Base-by-base conservation (phyloP, 1,140 invertebrate species). In the Trachelipus rathkii region DNA sequence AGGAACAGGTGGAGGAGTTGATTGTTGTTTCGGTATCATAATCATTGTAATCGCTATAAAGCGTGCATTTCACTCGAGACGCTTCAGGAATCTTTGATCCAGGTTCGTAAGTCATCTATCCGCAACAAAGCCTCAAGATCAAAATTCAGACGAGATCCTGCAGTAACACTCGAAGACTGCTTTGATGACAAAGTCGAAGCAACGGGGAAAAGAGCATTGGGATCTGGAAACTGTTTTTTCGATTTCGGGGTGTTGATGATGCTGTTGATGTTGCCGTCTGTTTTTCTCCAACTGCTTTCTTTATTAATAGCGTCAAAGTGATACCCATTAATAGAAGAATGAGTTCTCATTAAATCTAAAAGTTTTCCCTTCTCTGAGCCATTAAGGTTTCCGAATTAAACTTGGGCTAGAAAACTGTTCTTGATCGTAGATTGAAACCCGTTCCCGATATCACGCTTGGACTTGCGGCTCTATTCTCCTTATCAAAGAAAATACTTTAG, bases 21-120 rank as follows among this genome's bases (percentile, higher is more conserved):
- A 19, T 8, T 8, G 50, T 75, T 44, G 72, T 53, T 13, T 77
- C 44, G 66, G 46, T 76, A 67, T 78, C 77, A 66, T 77, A 81
- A 73, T 81, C 80, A 50, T 81, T 77, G 76, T 81, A 81, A 71
- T 81, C 80, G 68, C 80, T 81, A 73, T 81, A 81, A 19, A 81
- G 76, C 5, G 77, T 79, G 45, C 79, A 77, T 66, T 81, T 79
- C 19, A 15, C 77, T 71, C 80, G 70, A 10, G 80, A 79, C 9
- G 80, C 71, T 78, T 81, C 80, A 1, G n/a, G 79, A 71, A 19
- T 81, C 80, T 46, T 79, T 77, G n/a, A 81, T 81, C 80, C 80
- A 81, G 0, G 75, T 68, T 53, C 80, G 66, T 19, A 81, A 71
- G 71, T 81, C 80, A 45, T 81, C 80, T 43, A 81, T 81, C 69